phyloP scores from a whole-genome alignment of 2,113 vertebrate species.

The Chionodraco myersi region DNA sequence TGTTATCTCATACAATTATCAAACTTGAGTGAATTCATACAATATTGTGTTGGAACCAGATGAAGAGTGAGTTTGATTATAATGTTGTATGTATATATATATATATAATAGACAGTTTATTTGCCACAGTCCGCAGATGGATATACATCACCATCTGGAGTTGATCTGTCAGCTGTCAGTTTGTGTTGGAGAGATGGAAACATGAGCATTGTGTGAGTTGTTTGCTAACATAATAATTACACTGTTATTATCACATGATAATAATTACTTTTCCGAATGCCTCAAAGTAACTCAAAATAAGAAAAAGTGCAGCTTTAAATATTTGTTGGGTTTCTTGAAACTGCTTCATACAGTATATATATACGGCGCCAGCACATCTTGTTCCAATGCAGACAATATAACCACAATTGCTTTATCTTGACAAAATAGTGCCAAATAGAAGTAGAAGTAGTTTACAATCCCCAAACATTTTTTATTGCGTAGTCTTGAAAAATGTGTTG shows the following conservation, averaged over 20 bases:
- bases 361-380: neutral
- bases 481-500: conserved; percentile 10
- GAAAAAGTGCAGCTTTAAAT: neutral
- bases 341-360: neutral
- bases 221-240: neutral
- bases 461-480: conserved; percentile 11
- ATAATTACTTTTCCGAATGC: neutral
- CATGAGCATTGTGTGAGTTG: too few relatives aligned
- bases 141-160: too few relatives aligned
- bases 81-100: neutral
- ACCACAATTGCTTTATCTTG: conserved; percentile 8
- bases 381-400: conserved; percentile 8
- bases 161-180: neutral
- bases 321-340: neutral
- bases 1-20: conserved; percentile 28
- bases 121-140: neutral
- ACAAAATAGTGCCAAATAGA: conserved; percentile 17
- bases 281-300: neutral
- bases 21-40: conserved; percentile 16
- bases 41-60: conserved; percentile 1
- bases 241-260: neutral
- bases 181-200: neutral
- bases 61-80: neutral
- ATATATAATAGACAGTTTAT: neutral
- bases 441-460: conserved; percentile 28